These are phyloP conservation scores for Dryoscopus gambensis DNA, from an alignment of 2,113 vertebrate species.

Conservation along the genomic window DNA sequence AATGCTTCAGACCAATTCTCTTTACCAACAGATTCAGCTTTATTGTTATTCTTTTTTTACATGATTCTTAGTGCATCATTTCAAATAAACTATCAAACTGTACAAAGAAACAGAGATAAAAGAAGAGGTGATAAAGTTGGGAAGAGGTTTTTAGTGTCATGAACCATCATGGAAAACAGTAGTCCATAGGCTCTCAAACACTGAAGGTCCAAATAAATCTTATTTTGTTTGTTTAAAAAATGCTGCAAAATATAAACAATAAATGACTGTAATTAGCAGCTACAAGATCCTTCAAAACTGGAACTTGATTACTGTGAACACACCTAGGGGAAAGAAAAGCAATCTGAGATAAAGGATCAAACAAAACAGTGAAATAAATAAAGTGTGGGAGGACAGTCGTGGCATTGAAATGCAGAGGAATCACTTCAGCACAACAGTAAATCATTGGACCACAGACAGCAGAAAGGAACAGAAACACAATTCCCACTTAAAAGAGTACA, in stretches of 20 bases:
- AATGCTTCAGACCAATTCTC: constrained; percentile 72
- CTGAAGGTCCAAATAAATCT: constrained; percentile 38
- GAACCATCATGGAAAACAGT: constrained; percentile 44
- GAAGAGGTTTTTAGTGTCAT: constrained; percentile 45
- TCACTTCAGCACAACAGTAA: constrained; percentile 45
- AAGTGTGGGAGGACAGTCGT: not conserved
- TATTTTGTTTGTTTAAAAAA: constrained; percentile 29
- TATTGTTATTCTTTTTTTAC: constrained; percentile 86
- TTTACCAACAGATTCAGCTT: constrained; percentile 89
- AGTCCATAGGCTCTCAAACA: constrained; percentile 15
- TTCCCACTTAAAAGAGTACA: constrained; percentile 9
- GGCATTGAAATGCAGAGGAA: constrained; percentile 29
- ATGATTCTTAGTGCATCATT: constrained; percentile 68
- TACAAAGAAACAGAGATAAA: constrained; percentile 63
- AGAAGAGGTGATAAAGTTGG: constrained; percentile 54
- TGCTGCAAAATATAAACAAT: constrained; percentile 54
- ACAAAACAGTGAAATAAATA: constrained; percentile 40
- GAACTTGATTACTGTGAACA: constrained; percentile 56
- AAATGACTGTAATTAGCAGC: constrained; percentile 64
- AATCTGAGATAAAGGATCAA: not conserved
- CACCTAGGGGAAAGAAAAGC: constrained; percentile 28
- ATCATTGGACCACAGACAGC: constrained; percentile 33
- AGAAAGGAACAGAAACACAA: constrained; percentile 54
- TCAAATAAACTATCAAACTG: constrained; percentile 72
- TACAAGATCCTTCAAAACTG: constrained; percentile 66